phyloP scores from a whole-genome alignment of 2,113 vertebrate genomes.

The Anseranas semipalmata region DNA sequence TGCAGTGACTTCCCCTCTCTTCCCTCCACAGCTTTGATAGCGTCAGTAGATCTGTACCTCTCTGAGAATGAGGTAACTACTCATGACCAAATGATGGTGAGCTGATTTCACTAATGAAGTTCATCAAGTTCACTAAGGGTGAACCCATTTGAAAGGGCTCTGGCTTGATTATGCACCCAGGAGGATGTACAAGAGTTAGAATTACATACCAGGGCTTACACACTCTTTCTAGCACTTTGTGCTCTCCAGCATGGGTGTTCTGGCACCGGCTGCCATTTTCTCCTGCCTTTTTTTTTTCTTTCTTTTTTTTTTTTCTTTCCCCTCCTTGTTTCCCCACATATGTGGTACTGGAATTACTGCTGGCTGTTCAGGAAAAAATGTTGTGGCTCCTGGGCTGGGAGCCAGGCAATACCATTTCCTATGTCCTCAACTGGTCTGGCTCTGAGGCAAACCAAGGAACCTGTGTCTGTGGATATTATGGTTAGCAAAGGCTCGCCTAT shows the following conservation, averaged over 20 bases:
- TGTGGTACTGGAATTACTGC: constrained; percentile 1
- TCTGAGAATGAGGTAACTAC: background rate
- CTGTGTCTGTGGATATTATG: constrained; percentile 51
- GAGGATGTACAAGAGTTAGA: background rate
- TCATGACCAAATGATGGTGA: accelerated
- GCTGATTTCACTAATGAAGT: background rate
- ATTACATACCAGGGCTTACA: background rate
- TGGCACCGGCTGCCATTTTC: background rate
- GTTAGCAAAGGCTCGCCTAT: constrained; percentile 31
- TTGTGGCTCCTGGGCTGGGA: constrained; percentile 10
- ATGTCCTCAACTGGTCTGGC: constrained; percentile 24
- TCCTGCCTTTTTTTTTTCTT: background rate
- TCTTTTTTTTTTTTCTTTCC: background rate
- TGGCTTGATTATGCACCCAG: background rate
- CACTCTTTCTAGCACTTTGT: background rate
- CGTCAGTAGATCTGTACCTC: background rate
- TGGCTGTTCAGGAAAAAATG: constrained; percentile 53
- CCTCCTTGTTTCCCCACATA: background rate
- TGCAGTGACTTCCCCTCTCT: background rate
- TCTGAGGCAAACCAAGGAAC: constrained; percentile 48
- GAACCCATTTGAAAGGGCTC: background rate
- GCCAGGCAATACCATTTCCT: constrained; percentile 26
- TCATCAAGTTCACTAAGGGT: background rate
- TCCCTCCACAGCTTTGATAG: background rate
- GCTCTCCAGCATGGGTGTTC: background rate